Evolutionary conservation across 2,113 vertebrate species (phyloP).

Genomic region (Macrotis lagotis): DNA sequence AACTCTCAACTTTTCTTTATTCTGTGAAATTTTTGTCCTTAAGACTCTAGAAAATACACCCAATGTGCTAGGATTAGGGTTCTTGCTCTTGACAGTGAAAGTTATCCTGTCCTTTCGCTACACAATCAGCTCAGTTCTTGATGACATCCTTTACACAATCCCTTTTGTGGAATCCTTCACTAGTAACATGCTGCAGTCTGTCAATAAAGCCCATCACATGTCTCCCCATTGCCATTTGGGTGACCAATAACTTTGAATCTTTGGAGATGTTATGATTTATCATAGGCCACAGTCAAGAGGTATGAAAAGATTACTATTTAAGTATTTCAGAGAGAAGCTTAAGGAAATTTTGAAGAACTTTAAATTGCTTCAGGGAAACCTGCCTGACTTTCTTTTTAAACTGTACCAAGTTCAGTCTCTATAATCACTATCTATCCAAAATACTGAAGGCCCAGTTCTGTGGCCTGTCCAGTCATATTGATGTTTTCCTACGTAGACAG

Average conservation of each 20-base stretch:
- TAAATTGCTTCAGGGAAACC: neutral
- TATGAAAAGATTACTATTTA: neutral
- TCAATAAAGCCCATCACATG: neutral
- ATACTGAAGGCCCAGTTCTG: neutral
- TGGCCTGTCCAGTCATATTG: neutral
- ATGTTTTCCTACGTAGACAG: neutral
- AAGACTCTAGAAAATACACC: neutral
- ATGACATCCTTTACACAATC: neutral
- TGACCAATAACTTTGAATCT: neutral
- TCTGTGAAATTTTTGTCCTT: neutral
- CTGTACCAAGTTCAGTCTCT: neutral
- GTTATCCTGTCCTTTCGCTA: neutral
- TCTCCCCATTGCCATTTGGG: neutral
- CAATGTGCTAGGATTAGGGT: neutral
- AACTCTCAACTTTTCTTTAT: neutral
- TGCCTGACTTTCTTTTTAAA: neutral
- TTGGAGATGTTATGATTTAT: neutral
- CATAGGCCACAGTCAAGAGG: neutral
- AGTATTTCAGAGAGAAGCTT: neutral
- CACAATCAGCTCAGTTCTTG: neutral
- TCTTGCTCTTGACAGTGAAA: neutral
- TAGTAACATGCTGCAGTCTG: neutral
- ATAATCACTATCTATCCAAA: neutral
- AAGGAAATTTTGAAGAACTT: neutral
- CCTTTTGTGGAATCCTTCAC: neutral